Conservation (phyloP, 2,113 vertebrate genomes). For the Neopipo cinnamomea region DNA sequence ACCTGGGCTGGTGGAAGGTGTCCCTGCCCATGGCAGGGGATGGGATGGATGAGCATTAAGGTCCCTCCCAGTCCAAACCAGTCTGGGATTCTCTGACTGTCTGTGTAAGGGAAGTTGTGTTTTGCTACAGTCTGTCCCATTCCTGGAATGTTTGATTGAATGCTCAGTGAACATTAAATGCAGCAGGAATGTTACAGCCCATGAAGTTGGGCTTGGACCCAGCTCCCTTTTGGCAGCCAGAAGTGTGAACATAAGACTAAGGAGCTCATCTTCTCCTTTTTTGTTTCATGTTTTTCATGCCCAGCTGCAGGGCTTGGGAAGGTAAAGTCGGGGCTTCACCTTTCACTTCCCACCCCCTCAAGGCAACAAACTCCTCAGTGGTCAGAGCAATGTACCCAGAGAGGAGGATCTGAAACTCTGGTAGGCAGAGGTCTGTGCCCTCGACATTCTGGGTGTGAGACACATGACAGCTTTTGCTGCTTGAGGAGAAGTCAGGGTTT, state of each 20-base stretch:
- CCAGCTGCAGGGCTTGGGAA: background rate
- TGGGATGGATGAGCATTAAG: accelerated
- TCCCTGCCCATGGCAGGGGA: background rate
- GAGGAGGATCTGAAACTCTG: constrained; percentile 7
- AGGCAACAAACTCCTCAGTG: background rate
- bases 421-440: background rate
- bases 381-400: background rate
- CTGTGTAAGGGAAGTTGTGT: background rate
- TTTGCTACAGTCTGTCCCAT: background rate
- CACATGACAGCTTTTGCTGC: background rate
- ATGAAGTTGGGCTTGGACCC: background rate
- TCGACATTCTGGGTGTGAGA: background rate
- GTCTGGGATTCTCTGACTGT: background rate
- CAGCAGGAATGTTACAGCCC: accelerated
- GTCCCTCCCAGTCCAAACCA: too few species aligned
- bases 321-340: background rate
- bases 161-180: background rate
- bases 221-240: background rate
- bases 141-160: background rate
- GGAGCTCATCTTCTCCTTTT: background rate
- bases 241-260: background rate
- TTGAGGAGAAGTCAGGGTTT: background rate
- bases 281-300: background rate
- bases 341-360: background rate
- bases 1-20: background rate